Base-by-base conservation (phyloP, 2,888 invertebrate genomes). In the Agrotis exclamationis region DNA sequence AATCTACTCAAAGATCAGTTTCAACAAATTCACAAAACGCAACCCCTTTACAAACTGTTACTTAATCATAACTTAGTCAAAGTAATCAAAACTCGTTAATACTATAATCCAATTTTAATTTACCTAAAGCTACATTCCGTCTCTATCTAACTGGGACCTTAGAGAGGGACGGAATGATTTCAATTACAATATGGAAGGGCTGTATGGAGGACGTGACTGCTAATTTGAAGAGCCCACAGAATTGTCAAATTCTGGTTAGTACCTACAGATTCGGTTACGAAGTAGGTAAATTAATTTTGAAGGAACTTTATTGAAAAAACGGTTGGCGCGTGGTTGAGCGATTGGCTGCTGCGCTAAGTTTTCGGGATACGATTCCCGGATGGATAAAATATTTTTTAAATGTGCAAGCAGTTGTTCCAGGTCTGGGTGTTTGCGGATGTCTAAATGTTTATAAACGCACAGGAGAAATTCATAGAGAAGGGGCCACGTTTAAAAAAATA, bases 41-140 rank as follows among this genome's bases (percentile, higher is more conserved):
- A 45, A 51, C 13, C 24, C 48, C 47, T 33, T 33, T 18, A n/a
- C 47, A 53, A 74, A 73, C 63, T 20, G 72, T 53, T 66, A 66
- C 68, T 68, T 63, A 62, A 62, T 48, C 24, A 53, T 50, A 62
- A 70, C 64, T 70, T 47, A 24, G 14, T 16, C 16, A 58, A 67
- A 67, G 58, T 70, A 62, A 74, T 82, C 64, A 67, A 50, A 82
- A 78, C 74, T 69, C 73, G 53, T 50, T 73, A 80, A 69, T 66
- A 56, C 60, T 59, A 56, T 79, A 71, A 82, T 82, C 64, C 63
- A 63, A 75, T 79, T 75, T 82, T 80, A 79, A 79, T 79, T 68
- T 69, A 67, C 44, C 60, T 60, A 66, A 59, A 56, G 57, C 59
- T 53, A 33, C 18, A 54, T 73, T 64, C 16, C 20, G 33, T 74